Evolutionary conservation across 1,140 invertebrate species (phyloP), one percentile per base, ranked within the genome.

Genomic region (Pentalonia nigronervosa): DNA sequence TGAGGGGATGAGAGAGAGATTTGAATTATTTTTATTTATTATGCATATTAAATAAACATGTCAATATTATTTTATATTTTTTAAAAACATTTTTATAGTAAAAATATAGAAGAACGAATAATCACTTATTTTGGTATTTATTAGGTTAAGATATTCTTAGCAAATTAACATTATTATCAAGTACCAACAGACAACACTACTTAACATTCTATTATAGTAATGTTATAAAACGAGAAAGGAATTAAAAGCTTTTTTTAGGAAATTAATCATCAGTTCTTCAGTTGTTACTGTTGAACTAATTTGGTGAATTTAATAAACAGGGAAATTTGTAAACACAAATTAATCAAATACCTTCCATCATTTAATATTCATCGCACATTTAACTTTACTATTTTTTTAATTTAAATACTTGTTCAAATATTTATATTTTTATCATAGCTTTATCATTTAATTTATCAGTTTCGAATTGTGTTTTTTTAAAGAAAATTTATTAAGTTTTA

Each of bases 161-260:
- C 30, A 76, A 76, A 76, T 76, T n/a, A 76, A 76, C n/a, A 76
- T 76, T 76, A 76, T 76, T 76, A 76, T 76, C 60, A 76, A 76
- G 30, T 76, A n/a, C 6, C 30, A n/a, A 67, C 60, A 67, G 60
- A 67, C 30, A 67, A 67, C 14, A 67, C 60, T n/a, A n/a, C 60
- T 67, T 76, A 76, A n/a, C 14, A 20, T 76, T n/a, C 30, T 76
- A 76, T 76, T 76, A 76, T 76, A 76, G 14, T 76, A 76, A n/a
- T 76, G 30, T 76, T 11, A 76, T 76, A 76, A 67, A n/a, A 76
- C 30, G n/a, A 76, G 14, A n/a, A 76, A 76, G 14, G 4, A n/a
- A 76, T n/a, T 76, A 76, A 76, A 76, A 76, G 60, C 60, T 30
- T 67, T 67, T n/a, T 67, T 67, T 67, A 67, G 60, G 30, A 76